A percentile compares a stretch with the other conserved stretches of the same genome.
Evolutionary conservation across 2,113 vertebrate species (phyloP).

Genomic region (Phaethon lepturus): DNA sequence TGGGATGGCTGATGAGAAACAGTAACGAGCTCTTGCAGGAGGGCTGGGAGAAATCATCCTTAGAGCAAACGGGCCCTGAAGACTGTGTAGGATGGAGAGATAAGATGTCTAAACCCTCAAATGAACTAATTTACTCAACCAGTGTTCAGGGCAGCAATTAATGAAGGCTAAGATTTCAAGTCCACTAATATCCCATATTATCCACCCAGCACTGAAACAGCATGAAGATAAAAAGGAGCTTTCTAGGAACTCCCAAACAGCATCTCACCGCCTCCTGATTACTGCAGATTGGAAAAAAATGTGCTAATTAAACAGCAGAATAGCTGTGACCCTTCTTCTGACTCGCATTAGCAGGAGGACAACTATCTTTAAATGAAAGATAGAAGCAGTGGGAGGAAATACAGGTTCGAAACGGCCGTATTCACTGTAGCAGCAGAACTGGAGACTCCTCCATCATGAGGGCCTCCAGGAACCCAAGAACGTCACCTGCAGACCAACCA

Average conservation of each 20-base stretch:
- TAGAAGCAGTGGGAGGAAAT: background rate
- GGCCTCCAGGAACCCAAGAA: background rate
- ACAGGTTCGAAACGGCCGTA: accelerated
- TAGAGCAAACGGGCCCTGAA: accelerated
- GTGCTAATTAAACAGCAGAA: background rate
- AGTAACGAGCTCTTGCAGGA: background rate
- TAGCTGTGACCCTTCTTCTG: background rate
- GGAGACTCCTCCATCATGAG: background rate
- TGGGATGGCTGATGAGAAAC: background rate
- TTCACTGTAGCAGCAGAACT: background rate
- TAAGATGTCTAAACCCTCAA: background rate
- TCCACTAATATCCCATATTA: background rate
- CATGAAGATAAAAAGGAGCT: background rate
- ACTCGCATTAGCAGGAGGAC: background rate
- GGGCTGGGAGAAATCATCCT: background rate
- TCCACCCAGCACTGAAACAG: background rate
- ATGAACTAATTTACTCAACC: background rate
- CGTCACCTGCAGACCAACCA: background rate
- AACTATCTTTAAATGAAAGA: background rate
- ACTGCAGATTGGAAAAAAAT: background rate
- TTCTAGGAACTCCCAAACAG: background rate
- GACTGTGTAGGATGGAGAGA: background rate
- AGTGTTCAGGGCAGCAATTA: background rate
- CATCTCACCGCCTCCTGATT: background rate
- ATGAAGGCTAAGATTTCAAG: background rate